phyloP scores from a whole-genome alignment of 2,797 vertebrate species.

The Protonibea diacanthus region DNA sequence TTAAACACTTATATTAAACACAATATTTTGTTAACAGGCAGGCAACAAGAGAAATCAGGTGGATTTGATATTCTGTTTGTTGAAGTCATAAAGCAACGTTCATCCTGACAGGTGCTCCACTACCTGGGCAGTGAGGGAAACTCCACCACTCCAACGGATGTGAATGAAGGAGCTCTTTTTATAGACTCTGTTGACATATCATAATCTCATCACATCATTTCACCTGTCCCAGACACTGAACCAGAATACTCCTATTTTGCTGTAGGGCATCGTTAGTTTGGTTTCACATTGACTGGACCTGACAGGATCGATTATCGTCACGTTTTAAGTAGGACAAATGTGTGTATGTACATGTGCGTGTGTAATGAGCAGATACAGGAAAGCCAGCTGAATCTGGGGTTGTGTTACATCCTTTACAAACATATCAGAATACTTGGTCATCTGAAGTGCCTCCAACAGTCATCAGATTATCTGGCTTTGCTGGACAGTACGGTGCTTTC shows the following conservation, averaged over 20 bases:
- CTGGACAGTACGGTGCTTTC: constrained; percentile 73
- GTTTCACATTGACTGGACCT: background rate
- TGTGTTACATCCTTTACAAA: constrained; percentile 59
- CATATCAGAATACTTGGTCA: constrained; percentile 73
- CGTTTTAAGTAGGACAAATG: constrained; percentile 15
- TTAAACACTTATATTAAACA: too few relatives aligned
- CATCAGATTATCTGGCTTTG: constrained; percentile 48
- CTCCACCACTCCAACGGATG: constrained; percentile 51
- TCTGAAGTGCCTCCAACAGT: constrained; percentile 61
- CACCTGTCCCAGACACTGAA: constrained; percentile 17
- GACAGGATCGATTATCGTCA: constrained; percentile 4
- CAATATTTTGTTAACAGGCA: background rate
- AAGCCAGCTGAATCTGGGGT: constrained; percentile 40
- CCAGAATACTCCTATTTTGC: background rate
- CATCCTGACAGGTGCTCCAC: constrained; percentile 52
- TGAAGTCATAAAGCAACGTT: constrained; percentile 46
- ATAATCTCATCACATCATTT: constrained; percentile 12
- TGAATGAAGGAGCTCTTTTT: constrained; percentile 12
- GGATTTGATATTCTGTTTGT: constrained; percentile 37
- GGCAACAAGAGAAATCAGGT: background rate
- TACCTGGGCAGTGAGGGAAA: constrained; percentile 51
- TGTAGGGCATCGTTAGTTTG: background rate
- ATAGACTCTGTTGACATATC: constrained; percentile 32
- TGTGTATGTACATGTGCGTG: background rate
- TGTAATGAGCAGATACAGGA: constrained; percentile 5